A percentile compares a stretch with the other conserved stretches of the same genome.
Conservation (phyloP, 1,140 invertebrate genomes). For the Venustaconcha ellipsiformis region DNA sequence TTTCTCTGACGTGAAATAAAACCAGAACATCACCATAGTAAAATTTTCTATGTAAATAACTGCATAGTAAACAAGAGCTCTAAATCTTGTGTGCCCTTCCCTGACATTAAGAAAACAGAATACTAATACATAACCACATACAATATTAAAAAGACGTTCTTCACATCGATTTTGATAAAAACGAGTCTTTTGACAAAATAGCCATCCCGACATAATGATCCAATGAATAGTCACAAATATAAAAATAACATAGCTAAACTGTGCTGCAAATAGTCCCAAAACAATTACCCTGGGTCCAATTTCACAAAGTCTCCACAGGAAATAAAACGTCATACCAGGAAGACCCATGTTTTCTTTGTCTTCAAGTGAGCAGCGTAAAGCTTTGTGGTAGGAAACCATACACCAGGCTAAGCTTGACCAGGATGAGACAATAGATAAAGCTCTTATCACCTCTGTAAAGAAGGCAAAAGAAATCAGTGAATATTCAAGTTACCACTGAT, state of each 20-base stretch:
- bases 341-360: constrained; percentile 77
- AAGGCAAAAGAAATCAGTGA: background rate
- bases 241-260: constrained; percentile 71
- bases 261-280: constrained; percentile 73
- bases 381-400: constrained; percentile 85
- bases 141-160: constrained; percentile 75
- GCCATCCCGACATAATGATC: constrained; percentile 81
- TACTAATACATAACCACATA: constrained; percentile 80
- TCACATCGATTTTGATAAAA: constrained; percentile 53
- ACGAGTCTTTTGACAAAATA: constrained; percentile 76
- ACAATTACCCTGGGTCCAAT: constrained; percentile 77
- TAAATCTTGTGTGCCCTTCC: constrained; percentile 75
- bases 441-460: constrained; percentile 47
- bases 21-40: constrained; percentile 73
- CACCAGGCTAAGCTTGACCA: constrained; percentile 87
- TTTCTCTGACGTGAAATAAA: constrained; percentile 56
- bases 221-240: constrained; percentile 75
- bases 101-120: constrained; percentile 80
- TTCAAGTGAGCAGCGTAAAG: constrained; percentile 76
- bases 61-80: constrained; percentile 75
- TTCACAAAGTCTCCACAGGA: constrained; percentile 77
- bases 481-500: background rate
- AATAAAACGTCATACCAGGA: constrained; percentile 68
- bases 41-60: constrained; percentile 77
- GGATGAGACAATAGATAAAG: constrained; percentile 72